Evolutionary conservation across 1,140 invertebrate species (phyloP), one percentile per base, ranked within the genome.

Genomic region (Heliconius hewitsoni): DNA sequence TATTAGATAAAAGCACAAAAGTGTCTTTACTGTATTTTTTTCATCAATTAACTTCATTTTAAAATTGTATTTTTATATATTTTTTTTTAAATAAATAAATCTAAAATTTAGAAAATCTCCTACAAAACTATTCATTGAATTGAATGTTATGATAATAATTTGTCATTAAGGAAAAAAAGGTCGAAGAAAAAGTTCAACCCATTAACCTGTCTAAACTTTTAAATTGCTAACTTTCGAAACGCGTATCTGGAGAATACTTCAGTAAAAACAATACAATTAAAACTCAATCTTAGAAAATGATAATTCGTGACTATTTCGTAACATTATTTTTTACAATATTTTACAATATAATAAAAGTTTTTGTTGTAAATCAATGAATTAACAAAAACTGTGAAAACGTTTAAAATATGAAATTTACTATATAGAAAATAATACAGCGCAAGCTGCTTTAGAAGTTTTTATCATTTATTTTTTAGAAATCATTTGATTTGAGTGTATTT

Each of bases 121-220:
- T n/a, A 23, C 57, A 27, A 66, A 30, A 30, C 60, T 13, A 4
- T 11, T 66, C 23, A 66, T 30, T 66, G 60, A 66, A 30, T 13
- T 30, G 16, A 27, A 27, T 66, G 11, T 66, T 27, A 66, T 57
- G 13, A 23, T 66, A 66, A 55, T 46, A 77, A 80, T 80, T 78
- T 81, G 74, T 80, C 78, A 80, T 80, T 85, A 76, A 70, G 60
- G 79, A 73, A 83, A 83, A 82, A 78, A 76, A 19, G 37, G n/a
- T 39, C 39, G 34, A 18, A 27, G 9, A 66, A 66, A 66, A 66
- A 30, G 23, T 30, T 66, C 1, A 27, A 27, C 18, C 72, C 60
- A 73, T 76, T 76, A 78, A 60, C 23, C 72, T 42, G 46, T 78
- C 55, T 70, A 73, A 78, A 74, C 52, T 73, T 78, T 73, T 60